Evolutionary conservation across 2,113 vertebrate genomes (phyloP).

Genomic region (Campylomormyrus numenius): DNA sequence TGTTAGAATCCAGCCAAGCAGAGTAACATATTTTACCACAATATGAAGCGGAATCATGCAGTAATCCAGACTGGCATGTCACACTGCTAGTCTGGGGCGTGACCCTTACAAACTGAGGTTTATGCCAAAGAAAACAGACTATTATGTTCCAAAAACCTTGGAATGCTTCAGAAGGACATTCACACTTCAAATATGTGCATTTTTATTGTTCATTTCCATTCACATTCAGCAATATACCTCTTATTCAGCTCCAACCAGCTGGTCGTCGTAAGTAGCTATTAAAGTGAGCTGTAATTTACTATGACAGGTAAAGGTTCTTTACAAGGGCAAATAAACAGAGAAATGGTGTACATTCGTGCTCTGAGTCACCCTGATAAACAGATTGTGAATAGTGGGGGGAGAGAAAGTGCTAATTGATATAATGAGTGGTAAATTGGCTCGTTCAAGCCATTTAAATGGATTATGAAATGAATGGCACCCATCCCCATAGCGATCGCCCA

Average conservation of each 20-base stretch:
- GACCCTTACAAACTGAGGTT: not conserved
- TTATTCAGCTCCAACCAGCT: not conserved
- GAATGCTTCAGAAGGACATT: not conserved
- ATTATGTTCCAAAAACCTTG: not conserved
- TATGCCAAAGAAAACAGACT: not conserved
- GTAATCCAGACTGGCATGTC: not conserved
- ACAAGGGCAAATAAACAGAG: conserved; percentile 4
- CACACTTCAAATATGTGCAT: not conserved
- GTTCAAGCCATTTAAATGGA: not conserved
- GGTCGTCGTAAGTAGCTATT: not conserved
- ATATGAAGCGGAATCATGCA: not conserved
- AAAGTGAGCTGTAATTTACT: not conserved
- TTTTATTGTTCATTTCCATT: conserved; percentile 1
- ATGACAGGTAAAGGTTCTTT: conserved; percentile 7
- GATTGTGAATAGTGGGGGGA: not conserved
- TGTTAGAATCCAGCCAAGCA: not conserved
- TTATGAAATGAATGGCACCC: not conserved
- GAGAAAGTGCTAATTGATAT: conserved; percentile 3
- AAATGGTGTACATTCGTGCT: not conserved
- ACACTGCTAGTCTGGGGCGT: not conserved
- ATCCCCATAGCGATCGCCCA: not conserved
- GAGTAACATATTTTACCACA: not conserved
- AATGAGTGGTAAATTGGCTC: conserved; percentile 2
- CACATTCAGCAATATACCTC: not conserved
- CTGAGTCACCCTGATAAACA: not conserved